Evolutionary conservation across 2,888 invertebrate species (phyloP), one percentile per base, ranked within the genome.

Genomic region (Mylabris sibirica): DNA sequence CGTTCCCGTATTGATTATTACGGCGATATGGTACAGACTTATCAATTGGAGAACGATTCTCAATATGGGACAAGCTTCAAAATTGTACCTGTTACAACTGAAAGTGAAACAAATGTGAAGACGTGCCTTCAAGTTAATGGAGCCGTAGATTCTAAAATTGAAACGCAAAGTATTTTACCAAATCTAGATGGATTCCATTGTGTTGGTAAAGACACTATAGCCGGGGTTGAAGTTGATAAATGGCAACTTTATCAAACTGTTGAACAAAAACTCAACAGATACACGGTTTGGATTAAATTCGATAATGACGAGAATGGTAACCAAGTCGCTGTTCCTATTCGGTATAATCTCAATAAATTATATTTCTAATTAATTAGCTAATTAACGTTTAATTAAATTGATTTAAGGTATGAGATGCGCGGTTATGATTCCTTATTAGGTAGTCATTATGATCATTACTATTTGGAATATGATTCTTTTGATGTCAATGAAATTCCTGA

Each of bases 401-500:
- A 30, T 78, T 78, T 60, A 66, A 83, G 83, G 71, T 98, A 97
- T 83, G 96, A 97, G 86, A 98, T 98, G 98, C 91, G 90, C 80
- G 98, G 98, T 0, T 98, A 89, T 84, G 97, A 98, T 83, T 90
- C 92, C 0, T 87, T 98, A 0, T 87, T 98, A n/a, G 97, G 97
- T 0, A 97, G 97, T 0, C 98, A 98, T 84, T 98, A 94, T 81
- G 98, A 98, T 84, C 97, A 97, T 83, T 98, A 98, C 81, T 94
- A 93, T 82, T 83, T 98, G 61, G 90, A 92, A 59, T 98, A 98
- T 79, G 89, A 90, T 59, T 87, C 87, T 70, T 92, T 90, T 72
- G 85, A 88, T 57, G 88, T 90, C 8, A 92, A 92, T 38, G 87
- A 88, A 49, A 93, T 93, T 53, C 89, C 90, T 70, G 87, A 90